Base-by-base conservation (phyloP, 1,140 invertebrate species). In the Marisa cornuarietis region DNA sequence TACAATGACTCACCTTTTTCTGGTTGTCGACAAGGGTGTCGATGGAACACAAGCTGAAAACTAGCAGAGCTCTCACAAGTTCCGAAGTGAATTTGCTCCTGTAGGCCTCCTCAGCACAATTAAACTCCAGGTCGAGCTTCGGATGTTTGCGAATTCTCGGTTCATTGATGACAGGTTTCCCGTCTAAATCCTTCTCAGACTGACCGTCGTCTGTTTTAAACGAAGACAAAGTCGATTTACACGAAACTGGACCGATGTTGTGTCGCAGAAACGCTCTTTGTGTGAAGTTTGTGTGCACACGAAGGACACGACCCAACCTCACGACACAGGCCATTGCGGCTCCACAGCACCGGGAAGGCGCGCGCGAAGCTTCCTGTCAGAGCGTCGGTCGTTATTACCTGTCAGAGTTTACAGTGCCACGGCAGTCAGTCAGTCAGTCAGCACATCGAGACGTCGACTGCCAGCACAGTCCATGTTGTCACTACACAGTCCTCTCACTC, bases 11-110 rank as follows among this genome's bases (percentile, higher is more conserved):
- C 93, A 99, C 97, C 95, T 95, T 94, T 93, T 95, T 95, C 89
- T 99, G 99, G 92, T 99, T 95, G 87, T 98, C 95, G 73, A 99
- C 98, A 78, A 99, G 91, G 87, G 94, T 95, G 84, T 96, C 94
- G 88, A 96, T 93, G 62, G 96, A 95, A 91, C 98, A 99, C 88
- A 99, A 92, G 89, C 95, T 95, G 91, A 99, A 97, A 68, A 99
- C 98, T 85, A 98, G 85, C 87, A 97, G 95, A 31, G 97, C 98
- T 80, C 98, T 93, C 14, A 99, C 85, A 69, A 99, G 93, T 92
- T 99, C 98, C 4, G 93, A 94, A 79, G 96, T 99, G 77, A 96
- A 97, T 93, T 99, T 99, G 91, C 97, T 98, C 78, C 89, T 88
- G 81, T 91, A 92, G 0, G 92, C 92, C 81, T 93, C 92, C 82